phyloP scores from a whole-genome alignment of 2,888 invertebrate genomes.

The Ophioninae sp. region DNA sequence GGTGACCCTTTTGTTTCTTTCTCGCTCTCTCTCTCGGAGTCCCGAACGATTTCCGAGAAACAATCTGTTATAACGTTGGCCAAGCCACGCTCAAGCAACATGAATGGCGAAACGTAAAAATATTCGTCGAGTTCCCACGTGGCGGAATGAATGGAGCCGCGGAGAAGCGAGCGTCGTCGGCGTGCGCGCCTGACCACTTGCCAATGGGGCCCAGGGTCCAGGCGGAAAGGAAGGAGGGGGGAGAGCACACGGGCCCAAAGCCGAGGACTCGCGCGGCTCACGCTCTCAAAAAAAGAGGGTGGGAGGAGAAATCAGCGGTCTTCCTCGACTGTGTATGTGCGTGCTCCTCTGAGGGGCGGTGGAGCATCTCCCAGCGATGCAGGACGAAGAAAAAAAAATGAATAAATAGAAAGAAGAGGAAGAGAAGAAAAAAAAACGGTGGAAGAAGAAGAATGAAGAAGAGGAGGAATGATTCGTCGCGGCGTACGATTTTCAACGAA shows the following conservation, averaged over 20 bases:
- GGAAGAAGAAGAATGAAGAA: conserved; percentile 41
- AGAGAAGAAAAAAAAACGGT: conserved; percentile 2
- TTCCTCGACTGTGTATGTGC: conserved; percentile 34
- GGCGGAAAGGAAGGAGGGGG: conserved; percentile 2
- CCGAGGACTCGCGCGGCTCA: conserved; percentile 47
- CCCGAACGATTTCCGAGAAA: conserved; percentile 75
- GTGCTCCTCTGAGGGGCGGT: conserved; percentile 37
- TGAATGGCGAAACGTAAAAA: conserved; percentile 81
- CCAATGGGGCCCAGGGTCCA: conserved; percentile 49
- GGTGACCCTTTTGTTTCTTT: conserved; percentile 47
- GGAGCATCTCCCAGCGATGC: conserved; percentile 58
- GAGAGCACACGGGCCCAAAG: conserved; percentile 52
- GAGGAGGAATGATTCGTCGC: conserved; percentile 75
- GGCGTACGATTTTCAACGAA: conserved; percentile 80
- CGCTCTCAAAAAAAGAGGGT: conserved; percentile 34
- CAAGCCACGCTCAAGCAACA: conserved; percentile 65
- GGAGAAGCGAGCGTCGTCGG: conserved; percentile 45
- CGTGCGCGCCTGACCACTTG: conserved; percentile 62
- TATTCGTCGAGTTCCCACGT: conserved; percentile 78
- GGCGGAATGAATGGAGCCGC: conserved; percentile 74
- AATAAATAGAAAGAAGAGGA: not conserved
- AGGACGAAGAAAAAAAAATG: conserved; percentile 55
- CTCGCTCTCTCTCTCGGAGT: conserved; percentile 41
- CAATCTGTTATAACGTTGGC: conserved; percentile 76
- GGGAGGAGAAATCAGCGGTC: conserved; percentile 49